These are phyloP conservation scores for Lordiphosa andalusiaca DNA, from an alignment of 2,888 invertebrate genomes.

Conservation along the genomic window DNA sequence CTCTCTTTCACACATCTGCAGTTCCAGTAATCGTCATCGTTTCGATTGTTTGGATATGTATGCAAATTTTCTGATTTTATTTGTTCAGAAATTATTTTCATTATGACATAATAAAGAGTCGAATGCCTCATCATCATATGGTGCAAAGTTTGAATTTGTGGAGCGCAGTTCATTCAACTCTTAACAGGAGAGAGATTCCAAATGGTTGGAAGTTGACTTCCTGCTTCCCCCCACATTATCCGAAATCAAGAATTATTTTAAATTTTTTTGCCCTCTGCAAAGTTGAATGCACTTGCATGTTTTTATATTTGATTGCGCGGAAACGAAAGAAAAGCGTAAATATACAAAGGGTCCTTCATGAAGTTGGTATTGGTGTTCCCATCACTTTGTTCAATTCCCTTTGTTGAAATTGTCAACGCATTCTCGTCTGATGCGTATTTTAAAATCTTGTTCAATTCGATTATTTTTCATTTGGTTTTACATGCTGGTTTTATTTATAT, in stretches of 20 bases:
- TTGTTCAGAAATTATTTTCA: constrained; percentile 56
- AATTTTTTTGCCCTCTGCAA: constrained; percentile 26
- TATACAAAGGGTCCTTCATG: no score
- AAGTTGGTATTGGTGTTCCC: no score
- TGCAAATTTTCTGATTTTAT: constrained; percentile 51
- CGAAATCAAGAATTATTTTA: constrained; percentile 21
- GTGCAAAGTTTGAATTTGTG: constrained; percentile 15
- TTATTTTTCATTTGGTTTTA: constrained; percentile 3
- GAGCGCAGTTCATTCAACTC: constrained; percentile 27
- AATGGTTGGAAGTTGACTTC: constrained; percentile 11
- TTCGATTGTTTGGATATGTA: constrained; percentile 20
- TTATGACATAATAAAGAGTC: constrained; percentile 57
- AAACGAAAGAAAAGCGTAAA: no score
- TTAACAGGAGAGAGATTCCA: neutral
- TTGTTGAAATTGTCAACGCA: no score
- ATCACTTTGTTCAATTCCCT: no score
- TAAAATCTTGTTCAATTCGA: no score
- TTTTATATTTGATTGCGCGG: constrained; percentile 5
- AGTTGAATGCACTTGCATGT: constrained; percentile 51
- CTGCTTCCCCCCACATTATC: constrained; percentile 32
- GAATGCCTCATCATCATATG: constrained; percentile 11
- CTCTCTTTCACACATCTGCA: constrained; percentile 6
- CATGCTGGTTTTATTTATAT: constrained; percentile 26
- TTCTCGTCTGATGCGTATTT: no score
- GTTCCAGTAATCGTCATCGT: constrained; percentile 7